Evolutionary conservation across 2,797 vertebrate species (phyloP).

Genomic region (Antennarius maculatus): DNA sequence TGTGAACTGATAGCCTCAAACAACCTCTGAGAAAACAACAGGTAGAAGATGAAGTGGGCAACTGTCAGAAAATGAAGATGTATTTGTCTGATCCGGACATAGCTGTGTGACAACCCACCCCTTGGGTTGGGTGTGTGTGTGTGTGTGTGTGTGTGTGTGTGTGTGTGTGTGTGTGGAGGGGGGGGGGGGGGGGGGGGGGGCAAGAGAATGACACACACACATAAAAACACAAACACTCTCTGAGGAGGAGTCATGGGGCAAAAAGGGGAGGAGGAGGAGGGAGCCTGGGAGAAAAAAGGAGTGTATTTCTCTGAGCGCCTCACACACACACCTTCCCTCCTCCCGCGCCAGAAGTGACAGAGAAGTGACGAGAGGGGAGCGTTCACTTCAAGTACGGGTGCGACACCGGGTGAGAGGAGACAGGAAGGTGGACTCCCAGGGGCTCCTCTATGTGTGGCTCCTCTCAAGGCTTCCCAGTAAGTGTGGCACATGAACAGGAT

Average conservation of each 20-base stretch:
- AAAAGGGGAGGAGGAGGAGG: conserved; percentile 53
- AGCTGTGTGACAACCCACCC: conserved; percentile 70
- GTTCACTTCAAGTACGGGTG: conserved; percentile 48
- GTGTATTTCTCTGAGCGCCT: conserved; percentile 58
- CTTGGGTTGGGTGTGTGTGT: background rate
- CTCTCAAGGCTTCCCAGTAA: conserved; percentile 79
- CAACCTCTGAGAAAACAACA: conserved; percentile 23
- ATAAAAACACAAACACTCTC: conserved; percentile 36
- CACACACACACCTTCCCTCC: conserved; percentile 67
- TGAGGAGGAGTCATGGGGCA: conserved; percentile 74
- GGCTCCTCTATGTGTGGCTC: conserved; percentile 79
- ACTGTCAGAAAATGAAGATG: conserved; percentile 68
- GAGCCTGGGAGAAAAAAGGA: conserved; percentile 61
- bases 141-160: too few species aligned
- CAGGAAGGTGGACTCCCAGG: conserved; percentile 49
- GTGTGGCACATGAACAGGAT: conserved; percentile 46
- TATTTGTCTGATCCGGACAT: conserved; percentile 78
- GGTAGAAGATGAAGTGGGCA: conserved; percentile 36
- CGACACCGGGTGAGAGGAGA: conserved; percentile 42
- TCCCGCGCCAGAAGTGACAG: conserved; percentile 69
- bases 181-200: conserved; percentile 18
- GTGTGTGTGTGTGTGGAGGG: conserved; percentile 4
- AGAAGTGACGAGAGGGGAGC: conserved; percentile 56
- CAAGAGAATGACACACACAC: conserved; percentile 49
- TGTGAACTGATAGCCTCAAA: too few species aligned